Base-by-base conservation (phyloP, 2,113 vertebrate genomes). In the Lampris incognitus region DNA sequence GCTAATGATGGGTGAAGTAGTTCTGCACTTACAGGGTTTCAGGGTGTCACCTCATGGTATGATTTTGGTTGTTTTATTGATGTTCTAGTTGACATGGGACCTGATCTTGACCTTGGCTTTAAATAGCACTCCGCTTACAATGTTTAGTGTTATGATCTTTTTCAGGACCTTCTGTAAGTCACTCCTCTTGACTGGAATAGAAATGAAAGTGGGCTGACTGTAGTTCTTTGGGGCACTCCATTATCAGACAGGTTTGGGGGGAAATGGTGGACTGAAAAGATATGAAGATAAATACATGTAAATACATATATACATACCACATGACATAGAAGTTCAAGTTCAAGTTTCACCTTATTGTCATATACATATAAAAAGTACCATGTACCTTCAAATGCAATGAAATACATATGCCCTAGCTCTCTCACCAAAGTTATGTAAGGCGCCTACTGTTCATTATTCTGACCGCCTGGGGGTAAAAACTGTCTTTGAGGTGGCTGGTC, bases 201-300 rank as follows among this genome's bases (percentile, higher is more conserved):
- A 49, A 78, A 74, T 72, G 38, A 36, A 71, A 70, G 5, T 44
- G 76, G 66, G 36, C 67, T 37, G 0, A 79, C 41, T 52, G 10
- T 13, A 24, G 13, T 3, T 49, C 84, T 37, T 1, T 58, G 74
- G 7, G 72, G 74, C 1, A 13, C 66, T 54, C 79, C 11, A 5
- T 44, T 64, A 5, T 39, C 36, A 41, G 13, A n/a, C 9, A 38
- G 36, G 44, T 46, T 36, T 62, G 55, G 50, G 60, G 10, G 57
- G 9, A 67, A 56, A 67, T 4, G 5, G 8, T 50, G 60, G 44
- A 58, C 24, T 51, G 52, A 8, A 58, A 39, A 39, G 55, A 61
- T 69, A 60, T 9, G 2, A 65, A 49, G 42, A 24, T 24, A 24
- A 24, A 24, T 24, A 24, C 24, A 24, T 24, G 24, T 24, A 24